Evolutionary conservation across 2,113 vertebrate species (phyloP).

Genomic region (Strigops habroptila): DNA sequence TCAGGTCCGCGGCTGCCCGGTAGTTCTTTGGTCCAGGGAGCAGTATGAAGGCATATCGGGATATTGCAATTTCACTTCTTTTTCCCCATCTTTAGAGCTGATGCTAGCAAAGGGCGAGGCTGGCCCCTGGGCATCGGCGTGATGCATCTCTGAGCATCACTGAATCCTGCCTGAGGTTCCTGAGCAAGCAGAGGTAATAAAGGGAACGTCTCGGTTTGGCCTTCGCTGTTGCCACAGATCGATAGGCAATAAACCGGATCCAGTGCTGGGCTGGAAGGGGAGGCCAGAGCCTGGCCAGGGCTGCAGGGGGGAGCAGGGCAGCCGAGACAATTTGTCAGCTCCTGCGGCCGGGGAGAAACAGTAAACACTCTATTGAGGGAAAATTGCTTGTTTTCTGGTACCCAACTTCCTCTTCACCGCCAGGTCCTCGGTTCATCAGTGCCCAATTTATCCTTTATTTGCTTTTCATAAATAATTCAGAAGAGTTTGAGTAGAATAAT

Average conservation of each 20-base stretch:
- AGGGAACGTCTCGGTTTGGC: not conserved
- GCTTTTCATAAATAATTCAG: conserved; percentile 77
- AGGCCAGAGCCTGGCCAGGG: not conserved
- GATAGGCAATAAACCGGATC: not conserved
- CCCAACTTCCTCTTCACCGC: conserved; percentile 47
- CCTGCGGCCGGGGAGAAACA: conserved; percentile 62
- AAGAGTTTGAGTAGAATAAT: conserved; percentile 71
- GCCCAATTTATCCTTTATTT: conserved; percentile 75
- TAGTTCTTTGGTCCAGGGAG: not conserved
- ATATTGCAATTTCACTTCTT: not conserved
- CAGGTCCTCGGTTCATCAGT: conserved; percentile 65
- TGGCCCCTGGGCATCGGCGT: not conserved
- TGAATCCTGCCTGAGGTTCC: not conserved
- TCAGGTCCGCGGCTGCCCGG: not conserved
- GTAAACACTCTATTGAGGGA: conserved; percentile 74
- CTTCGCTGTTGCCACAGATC: not conserved
- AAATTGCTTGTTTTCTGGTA: conserved; percentile 73
- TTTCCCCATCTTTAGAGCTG: not conserved
- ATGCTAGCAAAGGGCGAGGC: not conserved
- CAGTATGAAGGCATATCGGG: not conserved
- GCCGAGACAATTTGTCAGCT: conserved; percentile 65
- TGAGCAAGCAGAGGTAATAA: not conserved
- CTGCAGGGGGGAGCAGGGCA: conserved; percentile 19
- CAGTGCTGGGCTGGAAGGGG: not conserved
- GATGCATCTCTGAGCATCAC: not conserved